Percentiles rank a stretch among this genome's conserved stretches.
These are phyloP conservation scores for Crocuta crocuta DNA, from an alignment of 2,113 vertebrate species.

Conservation along the genomic window DNA sequence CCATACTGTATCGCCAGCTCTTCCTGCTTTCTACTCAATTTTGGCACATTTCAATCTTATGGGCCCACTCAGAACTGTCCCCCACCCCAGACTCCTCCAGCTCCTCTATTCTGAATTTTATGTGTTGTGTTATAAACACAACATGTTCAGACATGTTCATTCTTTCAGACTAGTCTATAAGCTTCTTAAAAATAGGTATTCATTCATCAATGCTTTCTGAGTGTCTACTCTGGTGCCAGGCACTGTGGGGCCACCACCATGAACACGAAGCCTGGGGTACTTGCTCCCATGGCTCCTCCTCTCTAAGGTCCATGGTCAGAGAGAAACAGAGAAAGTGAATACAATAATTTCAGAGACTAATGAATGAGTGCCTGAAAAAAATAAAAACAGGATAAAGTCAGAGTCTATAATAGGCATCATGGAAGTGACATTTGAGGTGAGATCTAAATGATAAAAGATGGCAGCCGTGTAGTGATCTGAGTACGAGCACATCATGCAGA, in stretches of 20 bases:
- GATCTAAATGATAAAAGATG: neutral
- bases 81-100: neutral
- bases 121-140: neutral
- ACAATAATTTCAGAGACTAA: neutral
- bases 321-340: neutral
- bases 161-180: neutral
- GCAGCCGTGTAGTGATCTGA: neutral
- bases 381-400: constrained; percentile 16
- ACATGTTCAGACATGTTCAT: neutral
- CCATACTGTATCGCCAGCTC: neutral
- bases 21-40: neutral
- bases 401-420: neutral
- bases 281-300: neutral
- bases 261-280: neutral
- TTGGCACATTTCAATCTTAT: neutral
- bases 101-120: neutral
- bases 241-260: neutral
- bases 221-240: neutral
- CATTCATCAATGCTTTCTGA: neutral
- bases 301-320: neutral
- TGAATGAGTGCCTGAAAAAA: neutral
- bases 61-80: neutral
- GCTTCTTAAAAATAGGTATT: neutral
- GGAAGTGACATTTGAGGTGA: neutral
- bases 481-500: neutral